Base-by-base conservation (phyloP, 2,113 vertebrate genomes). In the Mirza zaza region DNA sequence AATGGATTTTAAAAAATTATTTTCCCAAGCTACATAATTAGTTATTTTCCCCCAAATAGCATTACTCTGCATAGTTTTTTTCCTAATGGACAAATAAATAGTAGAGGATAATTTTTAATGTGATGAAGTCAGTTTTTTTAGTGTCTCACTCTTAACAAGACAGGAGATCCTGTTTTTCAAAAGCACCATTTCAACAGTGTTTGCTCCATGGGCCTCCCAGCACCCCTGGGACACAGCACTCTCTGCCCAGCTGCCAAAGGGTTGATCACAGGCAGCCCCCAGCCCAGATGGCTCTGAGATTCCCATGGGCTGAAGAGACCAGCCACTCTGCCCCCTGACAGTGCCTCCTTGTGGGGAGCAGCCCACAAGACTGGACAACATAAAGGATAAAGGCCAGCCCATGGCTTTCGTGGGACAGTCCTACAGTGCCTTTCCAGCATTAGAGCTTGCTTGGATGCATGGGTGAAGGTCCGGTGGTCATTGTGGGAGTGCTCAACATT, bases 221-320 rank as follows among this genome's bases (percentile, higher is more conserved):
- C 3, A 25, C 2, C 21, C 65, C 17, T 29, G 4, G 9, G 11
- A 67, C 5, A 1, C 84, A 50, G 4, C 0, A 0, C 10, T 55
- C 7, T 0, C 2, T 8, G 1, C 2, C 1, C n/a, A 68, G 15
- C 2, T 42, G 8, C 1, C 11, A 17, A 6, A 57, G 1, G 2
- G 7, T 5, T 9, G 20, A 15, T 11, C 8, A 8, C 9, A 8
- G 23, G 34, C 8, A 25, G 15, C 27, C 39, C 1, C 42, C 14
- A 34, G 4, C 10, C 6, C 23, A 61, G 20, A 55, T 8, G 6
- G 55, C 59, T 36, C 27, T n/a, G 34, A 42, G 25, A 32, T 2
- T 14, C 50, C 6, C 5, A 3, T 21, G 9, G 2, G n/a, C 7
- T 71, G 32, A 75, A 36, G 10, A 21, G 17, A 55, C 17, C 20